phyloP scores from a whole-genome alignment of 2,888 invertebrate genomes.

The Uloborus plumipes region DNA sequence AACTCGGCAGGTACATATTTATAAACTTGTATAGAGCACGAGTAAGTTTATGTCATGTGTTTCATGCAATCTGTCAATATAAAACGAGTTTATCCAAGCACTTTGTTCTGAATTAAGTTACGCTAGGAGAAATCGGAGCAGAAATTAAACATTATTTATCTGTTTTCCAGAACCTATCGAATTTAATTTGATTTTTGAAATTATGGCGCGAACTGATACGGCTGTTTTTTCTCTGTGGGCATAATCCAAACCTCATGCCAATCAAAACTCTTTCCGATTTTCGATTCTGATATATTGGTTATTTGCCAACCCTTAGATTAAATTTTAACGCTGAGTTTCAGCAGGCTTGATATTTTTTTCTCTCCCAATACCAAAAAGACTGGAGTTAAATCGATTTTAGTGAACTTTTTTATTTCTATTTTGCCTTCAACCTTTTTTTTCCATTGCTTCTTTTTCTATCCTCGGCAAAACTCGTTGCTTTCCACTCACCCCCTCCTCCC shows the following conservation, averaged over 20 bases:
- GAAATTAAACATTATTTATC: no score
- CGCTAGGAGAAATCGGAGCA: no score
- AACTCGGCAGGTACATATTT: no score
- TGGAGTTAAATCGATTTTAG: slow-evolving; percentile 63
- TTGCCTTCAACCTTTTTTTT: slow-evolving; percentile 8
- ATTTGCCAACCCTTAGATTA: slow-evolving; percentile 52
- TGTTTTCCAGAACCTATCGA: no score
- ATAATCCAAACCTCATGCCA: slow-evolving; percentile 41
- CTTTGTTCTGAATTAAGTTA: no score
- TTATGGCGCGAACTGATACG: no score
- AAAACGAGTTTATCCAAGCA: no score
- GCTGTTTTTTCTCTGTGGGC: slow-evolving; percentile 8
- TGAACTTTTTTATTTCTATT: slow-evolving; percentile 22
- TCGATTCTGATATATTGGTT: slow-evolving; percentile 52
- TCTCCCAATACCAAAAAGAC: slow-evolving; percentile 18
- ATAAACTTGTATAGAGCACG: no score
- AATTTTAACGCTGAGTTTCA: slow-evolving; percentile 43
- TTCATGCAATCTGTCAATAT: no score
- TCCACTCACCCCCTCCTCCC: slow-evolving; percentile 35
- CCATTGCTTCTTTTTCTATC: not conserved
- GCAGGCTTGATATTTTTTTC: slow-evolving; percentile 57
- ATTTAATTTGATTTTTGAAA: no score
- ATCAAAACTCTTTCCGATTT: slow-evolving; percentile 36
- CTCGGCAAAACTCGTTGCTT: slow-evolving; percentile 30
- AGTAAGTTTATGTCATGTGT: no score